Evolutionary conservation across 2,888 invertebrate species (phyloP), one percentile per base, ranked within the genome.

Genomic region (Leucania comma): DNA sequence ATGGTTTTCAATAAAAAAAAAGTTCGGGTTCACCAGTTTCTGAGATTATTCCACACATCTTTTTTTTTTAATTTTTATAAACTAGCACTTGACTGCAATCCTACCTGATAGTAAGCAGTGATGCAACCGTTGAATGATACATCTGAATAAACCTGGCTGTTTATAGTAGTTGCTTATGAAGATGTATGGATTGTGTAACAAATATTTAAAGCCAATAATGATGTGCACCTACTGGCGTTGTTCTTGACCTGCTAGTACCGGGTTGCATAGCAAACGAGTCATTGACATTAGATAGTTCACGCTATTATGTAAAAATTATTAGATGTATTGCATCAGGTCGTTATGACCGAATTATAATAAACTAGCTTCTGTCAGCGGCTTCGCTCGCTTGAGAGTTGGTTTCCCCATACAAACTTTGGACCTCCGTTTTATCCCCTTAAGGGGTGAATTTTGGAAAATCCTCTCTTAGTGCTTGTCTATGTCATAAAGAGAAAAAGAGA

Each of bases 231-330:
- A 73, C 46, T 61, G 68, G 29, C 17, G 69, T 62, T 62, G 71
- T 75, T 72, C 81, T 81, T 81, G 81, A 81, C 82, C 82, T 54
- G 68, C n/a, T 66, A 48, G 71, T 57, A 51, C n/a, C 22, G n/a
- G 35, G 38, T 59, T 74, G 65, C 78, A 68, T 68, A 63, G 68
- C 20, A 48, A 50, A 32, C 54, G 56, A 46, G 73, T 81, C 78
- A 70, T 67, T 64, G 72, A 66, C 77, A 66, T 48, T 24, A 53
- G 26, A 32, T n/a, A 50, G 38, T 67, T 61, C 38, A 32, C 53
- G 56, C 22, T n/a, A 46, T 68, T 50, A 35, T 3, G 14, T 14
- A 20, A 68, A 42, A 24, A 68, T 59, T 58, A 58, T 22, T 20
- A 20, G n/a, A n/a, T n/a, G n/a, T 59, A 72, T 59, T 35, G 56